Evolutionary conservation across 1,140 invertebrate genomes (phyloP).

Genomic region (Trichoplusia ni): DNA sequence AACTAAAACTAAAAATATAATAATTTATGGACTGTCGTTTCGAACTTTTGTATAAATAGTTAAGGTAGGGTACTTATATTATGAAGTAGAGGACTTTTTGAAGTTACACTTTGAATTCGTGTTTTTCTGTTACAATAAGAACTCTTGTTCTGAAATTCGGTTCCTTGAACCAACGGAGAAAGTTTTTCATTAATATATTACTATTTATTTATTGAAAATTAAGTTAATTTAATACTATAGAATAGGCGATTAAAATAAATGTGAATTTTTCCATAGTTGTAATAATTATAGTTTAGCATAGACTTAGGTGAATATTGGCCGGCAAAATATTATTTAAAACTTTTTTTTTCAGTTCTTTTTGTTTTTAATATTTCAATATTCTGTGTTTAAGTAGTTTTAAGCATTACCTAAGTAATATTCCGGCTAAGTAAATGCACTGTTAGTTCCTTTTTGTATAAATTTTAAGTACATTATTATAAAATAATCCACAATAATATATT

Average conservation of each 20-base stretch:
- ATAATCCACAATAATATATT: slow-evolving; percentile 39
- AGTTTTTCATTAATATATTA: slow-evolving; percentile 72
- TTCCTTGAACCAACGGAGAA: slow-evolving; percentile 44
- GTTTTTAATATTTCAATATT: slow-evolving; percentile 2
- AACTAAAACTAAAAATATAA: not conserved
- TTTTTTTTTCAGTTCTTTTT: slow-evolving; percentile 3
- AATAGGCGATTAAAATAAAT: slow-evolving; percentile 44
- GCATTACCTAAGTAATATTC: slow-evolving; percentile 58
- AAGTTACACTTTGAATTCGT: no score
- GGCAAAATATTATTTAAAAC: slow-evolving; percentile 5
- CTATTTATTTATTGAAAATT: slow-evolving; percentile 79
- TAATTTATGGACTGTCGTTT: not conserved
- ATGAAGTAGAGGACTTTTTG: no score
- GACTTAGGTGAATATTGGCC: slow-evolving; percentile 20
- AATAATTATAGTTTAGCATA: slow-evolving; percentile 44
- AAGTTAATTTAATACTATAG: slow-evolving; percentile 56
- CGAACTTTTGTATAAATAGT: not conserved
- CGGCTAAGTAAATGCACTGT: slow-evolving; percentile 67
- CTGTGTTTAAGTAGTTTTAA: slow-evolving; percentile 49
- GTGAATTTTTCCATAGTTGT: slow-evolving; percentile 70
- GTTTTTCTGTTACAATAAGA: slow-evolving; percentile 12
- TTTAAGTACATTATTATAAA: slow-evolving; percentile 54
- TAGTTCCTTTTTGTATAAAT: slow-evolving; percentile 77
- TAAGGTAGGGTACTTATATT: no score
- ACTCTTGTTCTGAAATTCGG: slow-evolving; percentile 30